Evolutionary conservation across 2,888 invertebrate species (phyloP).

Genomic region (Ennomos erosarius): DNA sequence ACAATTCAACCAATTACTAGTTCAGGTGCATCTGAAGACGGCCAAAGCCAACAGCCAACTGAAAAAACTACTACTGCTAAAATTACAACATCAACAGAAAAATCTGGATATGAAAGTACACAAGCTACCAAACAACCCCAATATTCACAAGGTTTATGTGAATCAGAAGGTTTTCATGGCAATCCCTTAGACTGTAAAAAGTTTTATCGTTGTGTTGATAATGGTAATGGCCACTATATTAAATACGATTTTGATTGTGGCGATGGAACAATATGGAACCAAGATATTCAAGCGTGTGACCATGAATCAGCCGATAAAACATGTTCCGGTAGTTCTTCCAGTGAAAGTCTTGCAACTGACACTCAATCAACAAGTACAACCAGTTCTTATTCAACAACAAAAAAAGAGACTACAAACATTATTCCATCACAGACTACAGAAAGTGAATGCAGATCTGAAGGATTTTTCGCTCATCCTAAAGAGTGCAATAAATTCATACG

Average conservation of each 20-base stretch:
- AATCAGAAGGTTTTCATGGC: constrained; percentile 88
- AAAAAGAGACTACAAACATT: constrained; percentile 27
- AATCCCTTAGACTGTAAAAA: constrained; percentile 88
- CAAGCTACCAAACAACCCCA: constrained; percentile 37
- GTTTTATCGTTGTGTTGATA: constrained; percentile 90
- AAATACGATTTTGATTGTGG: constrained; percentile 90
- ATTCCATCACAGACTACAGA: constrained; percentile 36
- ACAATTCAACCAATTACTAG: constrained; percentile 36
- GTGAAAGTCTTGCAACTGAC: constrained; percentile 14
- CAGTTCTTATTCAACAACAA: constrained; percentile 31
- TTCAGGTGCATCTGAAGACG: constrained; percentile 29
- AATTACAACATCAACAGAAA: constrained; percentile 15
- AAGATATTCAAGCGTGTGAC: constrained; percentile 83
- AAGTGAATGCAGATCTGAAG: constrained; percentile 84
- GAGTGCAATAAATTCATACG: constrained; percentile 91
- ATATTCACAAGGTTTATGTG: constrained; percentile 63
- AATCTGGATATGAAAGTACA: constrained; percentile 4
- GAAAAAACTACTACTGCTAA: constrained; percentile 26
- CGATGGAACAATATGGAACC: constrained; percentile 88
- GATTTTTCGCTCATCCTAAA: constrained; percentile 88
- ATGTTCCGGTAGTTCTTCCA: constrained; percentile 35
- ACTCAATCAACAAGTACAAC: constrained; percentile 27
- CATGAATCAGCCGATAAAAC: constrained; percentile 62
- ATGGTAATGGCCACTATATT: constrained; percentile 84
- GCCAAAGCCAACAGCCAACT: constrained; percentile 23